Conservation (phyloP, 1,140 invertebrate species). For the Diachasma alloeum region DNA sequence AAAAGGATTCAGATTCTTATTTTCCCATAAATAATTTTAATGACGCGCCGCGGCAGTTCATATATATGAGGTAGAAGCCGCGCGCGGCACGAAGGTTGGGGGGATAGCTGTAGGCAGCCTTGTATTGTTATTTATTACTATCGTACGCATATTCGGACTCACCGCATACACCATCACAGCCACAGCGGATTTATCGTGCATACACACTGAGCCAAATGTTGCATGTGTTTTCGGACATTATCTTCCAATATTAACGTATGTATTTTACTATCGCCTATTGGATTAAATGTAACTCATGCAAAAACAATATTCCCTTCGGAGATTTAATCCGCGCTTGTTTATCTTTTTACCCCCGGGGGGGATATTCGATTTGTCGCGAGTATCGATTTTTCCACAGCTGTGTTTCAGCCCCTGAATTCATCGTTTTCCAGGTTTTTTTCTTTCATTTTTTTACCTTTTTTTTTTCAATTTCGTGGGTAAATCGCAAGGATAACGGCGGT, state of each 20-base stretch:
- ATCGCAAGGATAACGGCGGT: not conserved
- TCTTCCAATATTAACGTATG: not conserved
- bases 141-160: conserved; percentile 28
- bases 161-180: not conserved
- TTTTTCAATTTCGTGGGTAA: not conserved
- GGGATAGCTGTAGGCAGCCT: conserved; percentile 51
- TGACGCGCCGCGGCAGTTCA: conserved; percentile 54
- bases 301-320: not conserved
- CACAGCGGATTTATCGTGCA: not conserved
- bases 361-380: not conserved
- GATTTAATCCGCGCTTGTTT: not conserved
- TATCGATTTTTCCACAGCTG: not conserved
- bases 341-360: not conserved
- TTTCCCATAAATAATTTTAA: conserved; percentile 61
- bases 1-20: conserved; percentile 54
- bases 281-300: not conserved
- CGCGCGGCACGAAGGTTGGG: not conserved
- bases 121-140: conserved; percentile 55
- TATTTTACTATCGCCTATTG: not conserved
- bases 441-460: not conserved
- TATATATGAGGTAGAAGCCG: conserved; percentile 47
- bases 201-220: not conserved
- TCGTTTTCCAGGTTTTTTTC: not conserved
- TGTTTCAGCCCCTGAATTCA: not conserved
- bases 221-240: not conserved